Base-by-base conservation (phyloP, 53 echinoderm and acorn worm species). In the Hippasteria phrygiana region DNA sequence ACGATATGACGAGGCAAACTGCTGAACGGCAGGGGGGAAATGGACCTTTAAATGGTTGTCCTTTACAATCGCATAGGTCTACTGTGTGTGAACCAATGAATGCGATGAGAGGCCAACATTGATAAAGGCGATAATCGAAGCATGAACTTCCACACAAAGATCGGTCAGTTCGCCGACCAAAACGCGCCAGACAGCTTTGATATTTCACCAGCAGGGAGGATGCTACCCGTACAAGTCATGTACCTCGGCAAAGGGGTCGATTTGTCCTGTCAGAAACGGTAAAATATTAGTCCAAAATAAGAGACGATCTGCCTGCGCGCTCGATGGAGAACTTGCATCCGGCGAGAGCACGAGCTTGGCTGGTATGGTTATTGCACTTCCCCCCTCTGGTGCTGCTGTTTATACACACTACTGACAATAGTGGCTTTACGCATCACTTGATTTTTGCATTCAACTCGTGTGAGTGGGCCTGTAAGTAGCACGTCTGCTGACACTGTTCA, bases 121-220 rank as follows among this genome's bases (percentile, higher is more conserved):
- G 43, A 88, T 87, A 90, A 89, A 90, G 80, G 54, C 65, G 80
- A 90, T 56, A 84, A 84, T 77, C 65, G 75, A 77, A 76, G 90
- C 91, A 77, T 91, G 85, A 87, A 91, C 84, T 75, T 75, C 86
- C 74, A 74, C 45, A 62, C 91, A 91, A 85, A 84, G 86, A 67
- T 64, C 64, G 12, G 36, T 35, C 47, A 37, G 64, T 66, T 91
- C 65, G 64, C 51, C 84, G 10, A 27, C 34, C 75, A 43, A 91
- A 66, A 77, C 32, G 45, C 5, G 39, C 20, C 74, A 47, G 87
- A 75, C 51, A 35, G n/a, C 91, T 59, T 50, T 26, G 29, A 65
- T 27, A 83, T 86, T 45, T 87, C 66, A 77, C 87, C 48, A 67
- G 50, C 40, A 63, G 42, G 37, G 34, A 46, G 74, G 43, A 74